phyloP scores from a whole-genome alignment of 2,113 vertebrate species.

The Arothron firmamentum region DNA sequence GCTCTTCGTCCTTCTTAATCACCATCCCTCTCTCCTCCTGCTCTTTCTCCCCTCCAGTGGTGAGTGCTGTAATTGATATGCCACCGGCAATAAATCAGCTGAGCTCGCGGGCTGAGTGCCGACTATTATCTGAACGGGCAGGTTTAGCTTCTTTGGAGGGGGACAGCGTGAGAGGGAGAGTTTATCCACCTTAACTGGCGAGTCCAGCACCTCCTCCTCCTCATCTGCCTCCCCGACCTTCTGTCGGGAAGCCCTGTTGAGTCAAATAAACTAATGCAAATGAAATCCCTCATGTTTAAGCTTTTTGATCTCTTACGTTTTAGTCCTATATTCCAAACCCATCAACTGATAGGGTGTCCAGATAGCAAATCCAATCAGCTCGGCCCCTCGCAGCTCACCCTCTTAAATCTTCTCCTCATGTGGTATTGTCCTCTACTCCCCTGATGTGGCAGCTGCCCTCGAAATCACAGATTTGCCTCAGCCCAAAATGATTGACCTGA shows the following conservation, averaged over 20 bases:
- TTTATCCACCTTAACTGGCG: constrained; percentile 35
- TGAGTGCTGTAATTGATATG: constrained; percentile 73
- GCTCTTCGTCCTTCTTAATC: constrained; percentile 33
- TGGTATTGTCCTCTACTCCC: constrained; percentile 41
- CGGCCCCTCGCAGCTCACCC: constrained; percentile 35
- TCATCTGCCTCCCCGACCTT: neutral
- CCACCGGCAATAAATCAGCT: constrained; percentile 73
- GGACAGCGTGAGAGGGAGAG: constrained; percentile 34
- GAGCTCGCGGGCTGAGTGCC: constrained; percentile 32
- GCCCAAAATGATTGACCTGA: constrained; percentile 61
- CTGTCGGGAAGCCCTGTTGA: constrained; percentile 6
- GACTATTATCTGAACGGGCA: constrained; percentile 65
- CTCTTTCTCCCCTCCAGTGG: constrained; percentile 40
- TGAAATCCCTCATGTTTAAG: neutral
- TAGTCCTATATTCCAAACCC: constrained; percentile 19
- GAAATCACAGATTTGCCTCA: constrained; percentile 28
- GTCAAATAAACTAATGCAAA: constrained; percentile 25
- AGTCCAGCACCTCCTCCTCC: constrained; percentile 23
- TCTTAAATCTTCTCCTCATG: constrained; percentile 48
- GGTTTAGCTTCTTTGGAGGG: constrained; percentile 61
- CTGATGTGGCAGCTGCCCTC: constrained; percentile 30
- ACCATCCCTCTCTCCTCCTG: constrained; percentile 36
- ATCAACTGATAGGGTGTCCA: constrained; percentile 36
- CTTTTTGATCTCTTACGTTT: neutral
- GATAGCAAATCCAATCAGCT: constrained; percentile 62